Evolutionary conservation across 1,140 invertebrate species (phyloP), one percentile per base, ranked within the genome.

Genomic region (Drosophila equinoxialis): DNA sequence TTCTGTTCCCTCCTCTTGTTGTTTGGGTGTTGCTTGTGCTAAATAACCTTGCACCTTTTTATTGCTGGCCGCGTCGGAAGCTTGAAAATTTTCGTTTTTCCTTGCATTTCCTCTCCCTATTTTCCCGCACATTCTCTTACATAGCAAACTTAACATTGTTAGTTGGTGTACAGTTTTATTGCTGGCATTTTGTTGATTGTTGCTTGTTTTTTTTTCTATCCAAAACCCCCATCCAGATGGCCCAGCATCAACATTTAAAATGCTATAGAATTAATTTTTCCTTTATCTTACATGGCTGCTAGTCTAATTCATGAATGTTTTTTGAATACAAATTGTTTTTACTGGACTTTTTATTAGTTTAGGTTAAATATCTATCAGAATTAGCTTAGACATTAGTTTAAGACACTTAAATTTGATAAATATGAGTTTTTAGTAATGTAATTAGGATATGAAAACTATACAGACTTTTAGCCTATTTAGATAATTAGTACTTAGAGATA

Each of bases 1-100:
- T 51, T 23, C 45, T 17, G 6, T 54, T 23, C 37, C 23, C 10
- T 26, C 39, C 23, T 10, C 61, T 48, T 68, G 48, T 68, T 84
- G 61, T 68, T 86, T 75, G 57, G 83, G 73, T 86, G 83, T 80
- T 83, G 84, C 79, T 71, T 63, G 79, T 74, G 79, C 84, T 82
- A 86, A 87, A 86, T 86, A 86, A 86, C 83, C 83, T 86, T 86
- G 83, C 83, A 86, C 83, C 83, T 86, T 87, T 86, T 89, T 86
- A 86, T 87, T 86, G 83, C 80, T 68, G 68, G 84, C 67, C 76
- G 80, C 83, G 82, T 87, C 82, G 82, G 82, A 86, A 73, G 76
- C 83, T 86, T 68, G 79, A 51, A 83, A 87, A 86, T 86, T 85
- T 85, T 86, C 66, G 82, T 72, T 39, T 33, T 41, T 14, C 14